Base-by-base conservation (phyloP, 2,797 vertebrate species). In the Hybognathus amarus region DNA sequence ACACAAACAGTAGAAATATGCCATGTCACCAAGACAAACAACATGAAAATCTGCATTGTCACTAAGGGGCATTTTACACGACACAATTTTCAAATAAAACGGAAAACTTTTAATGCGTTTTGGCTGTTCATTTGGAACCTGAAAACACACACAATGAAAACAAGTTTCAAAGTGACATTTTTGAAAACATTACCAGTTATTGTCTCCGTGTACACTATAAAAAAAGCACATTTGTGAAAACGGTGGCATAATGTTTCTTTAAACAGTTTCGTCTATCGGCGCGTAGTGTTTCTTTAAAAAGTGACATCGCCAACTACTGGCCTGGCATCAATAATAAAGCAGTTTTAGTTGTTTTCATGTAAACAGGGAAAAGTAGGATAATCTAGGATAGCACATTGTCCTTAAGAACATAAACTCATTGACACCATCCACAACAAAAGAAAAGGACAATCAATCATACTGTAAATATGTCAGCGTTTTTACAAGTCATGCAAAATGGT, bases 31-130 rank as follows among this genome's bases (percentile, higher is more conserved):
- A 67, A 40, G 0, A 11, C 30, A 66, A 33, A 54, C 30, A 38
- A 67, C 63, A 38, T 67, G 85, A 86, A 75, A 77, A 82, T 87
- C 83, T 84, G 83, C 82, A 85, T 80, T 85, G 70, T 54, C 18
- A 20, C 52, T 22, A 20, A 52, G 50, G 50, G 18, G 50, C 6
- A 0, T 2, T 3, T 54, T 1, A 54, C 52, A 22, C 3, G 10
- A 11, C 54, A 56, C 8, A 9, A n/a, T 56, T 56, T 56, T 56
- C 9, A 56, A 56, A 10, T n/a, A 56, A n/a, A n/a, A n/a, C 1
- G 0, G 5, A 50, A 50, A 18, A n/a, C 1, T 9, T 54, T 22
- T 56, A 4, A n/a, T 11, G 22, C 3, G 22, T 11, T 56, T n/a
- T 56, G 54, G 52, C 52, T 9, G 5, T n/a, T n/a, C 22, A 59